Base-by-base conservation (phyloP, 2,888 invertebrate species). In the Apamea anceps region DNA sequence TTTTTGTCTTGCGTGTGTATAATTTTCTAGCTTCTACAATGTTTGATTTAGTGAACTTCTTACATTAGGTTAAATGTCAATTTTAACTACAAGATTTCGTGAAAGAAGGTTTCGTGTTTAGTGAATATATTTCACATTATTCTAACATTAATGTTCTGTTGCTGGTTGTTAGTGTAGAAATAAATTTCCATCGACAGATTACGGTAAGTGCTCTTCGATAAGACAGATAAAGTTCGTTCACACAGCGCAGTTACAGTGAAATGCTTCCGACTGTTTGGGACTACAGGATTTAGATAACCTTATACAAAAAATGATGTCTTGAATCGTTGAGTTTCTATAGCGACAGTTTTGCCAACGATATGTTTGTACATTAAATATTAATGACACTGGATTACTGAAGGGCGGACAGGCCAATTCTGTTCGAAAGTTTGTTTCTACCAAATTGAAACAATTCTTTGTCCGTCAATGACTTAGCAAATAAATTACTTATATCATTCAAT, bases 191-290 rank as follows among this genome's bases (percentile, higher is more conserved):
- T 92, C 91, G 91, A 91, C 90, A 94, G 94, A 94, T 94, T 94
- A 94, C 86, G 89, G 90, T 92, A 94, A 94, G 94, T 94, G 94
- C 92, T 92, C 87, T 86, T 82, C 91, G 94, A 94, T 94, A 94
- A 92, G 80, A 81, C 75, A 90, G 94, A 94, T 94, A 94, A 93
- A 93, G 94, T 93, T 93, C 93, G 91, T 94, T 94, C 92, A 94
- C 94, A 92, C 88, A 92, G 91, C 87, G 77, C 82, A 87, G 85
- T 87, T 79, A 87, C 85, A 87, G 84, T 89, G 72, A 92, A 91
- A 91, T 85, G 87, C 91, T 93, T 93, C 93, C 91, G 91, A 91
- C 90, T 90, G 86, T 85, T 87, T 85, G 83, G 81, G 80, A 79
- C 75, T 81, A 74, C 74, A 81, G 75, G 76, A 82, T 82, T 84